Evolutionary conservation across 1,140 invertebrate species (phyloP).

Genomic region (Lepidotrigona ventralis): DNA sequence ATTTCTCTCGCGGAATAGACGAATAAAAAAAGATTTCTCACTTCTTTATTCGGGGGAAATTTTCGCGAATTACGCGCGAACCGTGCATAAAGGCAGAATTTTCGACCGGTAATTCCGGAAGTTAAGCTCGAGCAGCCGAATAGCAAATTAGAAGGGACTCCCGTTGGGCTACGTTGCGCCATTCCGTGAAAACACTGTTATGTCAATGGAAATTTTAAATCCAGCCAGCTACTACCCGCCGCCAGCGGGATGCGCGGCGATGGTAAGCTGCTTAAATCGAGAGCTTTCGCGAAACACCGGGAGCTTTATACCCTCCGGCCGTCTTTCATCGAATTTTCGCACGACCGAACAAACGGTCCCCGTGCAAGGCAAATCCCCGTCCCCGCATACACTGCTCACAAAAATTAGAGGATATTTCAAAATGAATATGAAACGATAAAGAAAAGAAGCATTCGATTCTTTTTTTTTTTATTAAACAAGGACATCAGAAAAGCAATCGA

Average conservation of each 20-base stretch:
- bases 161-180: not conserved
- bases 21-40: too few relatives aligned
- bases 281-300: slow-evolving; percentile 52
- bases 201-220: slow-evolving; percentile 53
- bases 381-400: not conserved
- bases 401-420: too few relatives aligned
- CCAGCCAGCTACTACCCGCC: not conserved
- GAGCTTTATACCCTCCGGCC: slow-evolving; percentile 37
- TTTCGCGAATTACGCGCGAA: too few relatives aligned
- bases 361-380: slow-evolving; percentile 38
- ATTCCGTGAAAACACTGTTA: slow-evolving; percentile 35
- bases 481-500: too few relatives aligned
- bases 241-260: not conserved
- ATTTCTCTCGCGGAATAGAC: not conserved
- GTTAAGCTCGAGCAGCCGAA: not conserved
- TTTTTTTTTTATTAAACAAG: too few relatives aligned
- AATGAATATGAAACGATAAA: too few relatives aligned
- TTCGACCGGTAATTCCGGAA: not conserved
- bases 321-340: slow-evolving; percentile 54
- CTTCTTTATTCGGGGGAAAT: not conserved
- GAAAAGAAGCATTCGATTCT: too few relatives aligned
- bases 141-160: slow-evolving; percentile 26
- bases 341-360: slow-evolving; percentile 9
- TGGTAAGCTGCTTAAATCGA: slow-evolving; percentile 60
- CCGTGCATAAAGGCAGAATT: not conserved